Base-by-base conservation (phyloP, 64 coral and sea anemone species). In the Acropora tenuis region DNA sequence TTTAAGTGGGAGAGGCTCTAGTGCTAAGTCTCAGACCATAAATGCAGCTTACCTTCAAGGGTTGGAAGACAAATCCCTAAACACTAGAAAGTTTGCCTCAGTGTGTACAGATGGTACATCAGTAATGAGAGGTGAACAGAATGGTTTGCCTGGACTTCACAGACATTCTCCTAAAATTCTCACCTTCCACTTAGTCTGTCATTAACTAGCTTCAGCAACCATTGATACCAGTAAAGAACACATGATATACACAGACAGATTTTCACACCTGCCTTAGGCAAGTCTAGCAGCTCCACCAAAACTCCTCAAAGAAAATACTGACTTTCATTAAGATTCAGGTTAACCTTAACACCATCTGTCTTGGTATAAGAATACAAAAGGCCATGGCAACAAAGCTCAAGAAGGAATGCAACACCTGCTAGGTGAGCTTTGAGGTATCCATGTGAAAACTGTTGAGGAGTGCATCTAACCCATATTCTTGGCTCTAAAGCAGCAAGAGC, bases 171-270 rank as follows among this genome's bases (percentile, higher is more conserved):
- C n/a, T n/a, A n/a, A n/a, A n/a, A n/a, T n/a, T n/a, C n/a, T n/a
- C n/a, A 86, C 82, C 6, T 86, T 72, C 61, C 59, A 86, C 15
- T 86, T 41, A 2, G 61, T 86, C 82, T 86, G 63, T 44, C 61
- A 86, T 69, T 13, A 60, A 86, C 82, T 86, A 17, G 63, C 83
- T 86, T 86, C 73, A n/a, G 78, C 83, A 71, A 86, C 59, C 48
- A 65, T 86, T 3, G 63, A 86, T 40, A 55, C 78, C 48, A 55
- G 18, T 6, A 72, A 53, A 8, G 78, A 81, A 16, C 15, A 81
- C 78, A n/a, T 81, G 50, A 81, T 55, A 48, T 50, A 50, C 47
- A 81, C 57, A 2, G 78, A 81, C 43, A 60, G n/a, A 81, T n/a
- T 15, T 81, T 40, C 78, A 58, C 47, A 81, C 53, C 57, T 81